These are phyloP conservation scores for Delichon dasypus DNA, from an alignment of 2,797 vertebrate species.

Conservation along the genomic window DNA sequence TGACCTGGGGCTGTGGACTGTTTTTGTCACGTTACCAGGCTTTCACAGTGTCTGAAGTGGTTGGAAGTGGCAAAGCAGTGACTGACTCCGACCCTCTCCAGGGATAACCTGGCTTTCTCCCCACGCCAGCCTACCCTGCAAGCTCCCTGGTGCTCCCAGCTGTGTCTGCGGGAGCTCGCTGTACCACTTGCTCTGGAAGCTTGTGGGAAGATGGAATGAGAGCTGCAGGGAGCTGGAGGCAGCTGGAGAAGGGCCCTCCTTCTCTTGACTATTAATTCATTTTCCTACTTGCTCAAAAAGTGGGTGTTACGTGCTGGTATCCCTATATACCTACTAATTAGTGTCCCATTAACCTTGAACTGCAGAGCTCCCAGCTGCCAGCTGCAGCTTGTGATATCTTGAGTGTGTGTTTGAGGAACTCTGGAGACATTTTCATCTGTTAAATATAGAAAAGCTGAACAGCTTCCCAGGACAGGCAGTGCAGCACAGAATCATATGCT, in stretches of 20 bases:
- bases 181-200: background rate
- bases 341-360: slow-evolving; percentile 36
- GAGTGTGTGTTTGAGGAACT: slow-evolving; percentile 25
- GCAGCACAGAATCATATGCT: background rate
- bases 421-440: slow-evolving; percentile 53
- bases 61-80: background rate
- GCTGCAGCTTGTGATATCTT: slow-evolving; percentile 39
- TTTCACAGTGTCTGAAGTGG: background rate
- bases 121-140: background rate
- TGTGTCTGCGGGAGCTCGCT: background rate
- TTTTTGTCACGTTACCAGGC: background rate
- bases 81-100: background rate
- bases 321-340: slow-evolving; percentile 15
- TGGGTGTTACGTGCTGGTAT: background rate
- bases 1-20: rapidly evolving
- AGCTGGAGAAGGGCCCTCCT: background rate
- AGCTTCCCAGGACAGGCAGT: slow-evolving; percentile 40
- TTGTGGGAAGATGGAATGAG: background rate
- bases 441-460: slow-evolving; percentile 34
- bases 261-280: background rate
- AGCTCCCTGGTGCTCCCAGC: background rate
- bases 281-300: background rate
- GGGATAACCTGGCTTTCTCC: background rate
- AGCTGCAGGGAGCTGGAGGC: background rate
- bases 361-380: slow-evolving; percentile 16